Evolutionary conservation across 2,113 vertebrate genomes (phyloP).

Genomic region (Picathartes gymnocephalus): DNA sequence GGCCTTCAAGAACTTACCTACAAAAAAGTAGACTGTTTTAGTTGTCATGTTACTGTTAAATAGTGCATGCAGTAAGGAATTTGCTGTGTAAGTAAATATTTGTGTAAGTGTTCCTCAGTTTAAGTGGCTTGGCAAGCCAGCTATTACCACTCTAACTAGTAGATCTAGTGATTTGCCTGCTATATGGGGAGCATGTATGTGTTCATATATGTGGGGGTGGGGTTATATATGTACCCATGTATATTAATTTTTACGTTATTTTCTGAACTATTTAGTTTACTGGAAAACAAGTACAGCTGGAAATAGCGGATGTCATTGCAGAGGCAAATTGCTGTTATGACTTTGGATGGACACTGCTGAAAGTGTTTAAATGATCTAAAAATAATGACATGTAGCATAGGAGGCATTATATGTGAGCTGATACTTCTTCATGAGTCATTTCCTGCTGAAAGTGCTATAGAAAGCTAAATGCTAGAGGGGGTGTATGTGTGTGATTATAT

Average conservation of each 20-base stretch:
- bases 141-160: neutral
- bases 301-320: neutral
- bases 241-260: neutral
- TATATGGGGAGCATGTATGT: neutral
- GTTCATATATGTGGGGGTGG: neutral
- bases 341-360: neutral
- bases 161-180: neutral
- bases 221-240: neutral
- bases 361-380: neutral
- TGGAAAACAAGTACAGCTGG: neutral
- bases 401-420: neutral
- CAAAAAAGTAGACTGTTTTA: neutral
- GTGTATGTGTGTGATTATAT: neutral
- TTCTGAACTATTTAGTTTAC: neutral
- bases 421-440: slow-evolving; percentile 26
- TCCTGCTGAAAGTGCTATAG: slow-evolving; percentile 14
- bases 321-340: neutral
- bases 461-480: neutral
- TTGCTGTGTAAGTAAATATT: neutral
- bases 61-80: neutral
- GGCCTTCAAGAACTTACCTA: neutral
- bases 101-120: neutral
- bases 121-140: neutral
- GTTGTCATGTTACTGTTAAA: neutral
- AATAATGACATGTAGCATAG: neutral